Conservation (phyloP, 2,888 invertebrate genomes). For the Pammene aurita region DNA sequence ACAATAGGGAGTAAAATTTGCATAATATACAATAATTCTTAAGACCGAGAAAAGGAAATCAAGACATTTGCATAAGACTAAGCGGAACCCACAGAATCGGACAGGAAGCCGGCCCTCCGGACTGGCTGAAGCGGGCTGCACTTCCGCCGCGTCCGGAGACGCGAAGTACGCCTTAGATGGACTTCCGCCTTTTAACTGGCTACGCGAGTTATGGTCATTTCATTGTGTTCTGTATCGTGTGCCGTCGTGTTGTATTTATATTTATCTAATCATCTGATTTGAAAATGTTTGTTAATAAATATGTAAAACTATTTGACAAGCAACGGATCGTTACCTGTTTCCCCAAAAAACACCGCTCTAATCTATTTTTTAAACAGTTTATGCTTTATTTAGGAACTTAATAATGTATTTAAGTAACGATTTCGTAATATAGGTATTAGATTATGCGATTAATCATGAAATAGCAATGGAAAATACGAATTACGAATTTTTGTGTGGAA, state of each 20-base stretch:
- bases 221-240: constrained; percentile 45
- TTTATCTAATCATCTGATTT: constrained; percentile 4
- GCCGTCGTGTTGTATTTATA: constrained; percentile 38
- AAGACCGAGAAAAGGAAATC: constrained; percentile 39
- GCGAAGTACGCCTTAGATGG: constrained; percentile 66
- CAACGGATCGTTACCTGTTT: too few relatives aligned
- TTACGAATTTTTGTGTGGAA: too few relatives aligned
- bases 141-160: constrained; percentile 61
- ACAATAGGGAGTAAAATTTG: too few relatives aligned
- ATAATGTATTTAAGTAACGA: too few relatives aligned
- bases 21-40: constrained; percentile 2
- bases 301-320: too few relatives aligned
- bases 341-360: too few relatives aligned
- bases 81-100: constrained; percentile 49
- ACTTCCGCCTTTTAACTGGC: constrained; percentile 77
- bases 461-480: too few relatives aligned
- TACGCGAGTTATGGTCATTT: constrained; percentile 49
- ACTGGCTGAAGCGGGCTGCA: constrained; percentile 62
- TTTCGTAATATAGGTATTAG: too few relatives aligned
- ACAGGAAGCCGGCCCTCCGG: constrained; percentile 68
- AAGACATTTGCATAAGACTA: constrained; percentile 53
- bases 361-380: too few relatives aligned
- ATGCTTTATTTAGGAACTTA: too few relatives aligned
- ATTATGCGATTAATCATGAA: too few relatives aligned
- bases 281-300: not conserved